Evolutionary conservation across 1,140 invertebrate species (phyloP).

Genomic region (Diorhabda sublineata): DNA sequence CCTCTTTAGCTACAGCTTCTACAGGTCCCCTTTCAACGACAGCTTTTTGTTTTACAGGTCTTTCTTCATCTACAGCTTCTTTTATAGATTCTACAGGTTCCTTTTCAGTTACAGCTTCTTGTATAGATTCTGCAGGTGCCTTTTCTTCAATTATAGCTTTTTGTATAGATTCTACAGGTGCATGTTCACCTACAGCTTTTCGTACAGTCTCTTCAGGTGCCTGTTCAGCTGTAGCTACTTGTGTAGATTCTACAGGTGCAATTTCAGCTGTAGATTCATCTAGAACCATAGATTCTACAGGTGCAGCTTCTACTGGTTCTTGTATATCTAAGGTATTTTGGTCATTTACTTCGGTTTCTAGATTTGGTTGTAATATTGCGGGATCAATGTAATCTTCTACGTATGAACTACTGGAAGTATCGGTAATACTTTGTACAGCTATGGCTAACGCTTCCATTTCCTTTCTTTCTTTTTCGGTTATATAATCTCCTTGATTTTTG

Average conservation of each 20-base stretch:
- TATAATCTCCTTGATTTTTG: constrained; percentile 10
- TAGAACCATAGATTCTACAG: not conserved
- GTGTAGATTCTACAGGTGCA: not conserved
- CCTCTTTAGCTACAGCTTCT: constrained; percentile 1
- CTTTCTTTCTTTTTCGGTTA: constrained; percentile 28
- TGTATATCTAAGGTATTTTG: not conserved
- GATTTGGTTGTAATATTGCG: not conserved
- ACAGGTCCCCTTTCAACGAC: not conserved
- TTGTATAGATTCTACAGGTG: not conserved
- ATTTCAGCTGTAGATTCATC: not conserved
- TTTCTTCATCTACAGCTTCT: not conserved
- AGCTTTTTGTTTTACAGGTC: not conserved
- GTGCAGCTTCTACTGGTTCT: not conserved
- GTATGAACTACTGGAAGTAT: constrained; percentile 20
- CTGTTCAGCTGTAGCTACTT: constrained; percentile 1
- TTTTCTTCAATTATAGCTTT: not conserved
- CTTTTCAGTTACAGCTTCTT: not conserved
- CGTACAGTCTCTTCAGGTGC: not conserved
- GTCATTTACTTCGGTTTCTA: no score
- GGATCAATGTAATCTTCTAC: constrained; percentile 4
- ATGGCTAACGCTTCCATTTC: constrained; percentile 31
- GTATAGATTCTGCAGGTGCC: not conserved
- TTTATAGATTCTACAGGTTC: no score
- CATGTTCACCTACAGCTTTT: not conserved
- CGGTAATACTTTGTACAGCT: constrained; percentile 29